phyloP scores from a whole-genome alignment of 35 echinoderm and acorn worm species.

The Heliocidaris tuberculata region DNA sequence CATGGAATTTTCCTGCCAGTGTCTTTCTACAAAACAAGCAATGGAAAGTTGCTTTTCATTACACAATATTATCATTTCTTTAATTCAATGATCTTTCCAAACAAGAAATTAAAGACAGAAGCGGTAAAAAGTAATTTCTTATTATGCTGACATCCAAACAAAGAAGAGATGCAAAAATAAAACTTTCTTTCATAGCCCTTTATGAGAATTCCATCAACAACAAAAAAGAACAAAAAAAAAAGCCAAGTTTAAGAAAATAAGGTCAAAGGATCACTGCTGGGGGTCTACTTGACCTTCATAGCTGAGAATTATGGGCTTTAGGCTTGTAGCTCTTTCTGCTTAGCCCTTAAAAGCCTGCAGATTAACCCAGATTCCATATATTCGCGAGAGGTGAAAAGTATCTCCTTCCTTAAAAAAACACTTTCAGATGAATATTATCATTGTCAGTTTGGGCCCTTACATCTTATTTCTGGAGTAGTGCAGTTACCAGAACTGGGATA shows the following conservation, averaged over 20 bases:
- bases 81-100: no score
- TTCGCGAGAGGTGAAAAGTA: conserved; percentile 27
- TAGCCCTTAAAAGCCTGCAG: conserved; percentile 22
- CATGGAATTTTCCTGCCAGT: no score
- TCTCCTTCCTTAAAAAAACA: not conserved
- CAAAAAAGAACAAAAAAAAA: no score
- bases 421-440: not conserved
- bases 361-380: conserved; percentile 11
- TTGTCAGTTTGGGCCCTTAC: not conserved
- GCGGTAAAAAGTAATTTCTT: no score
- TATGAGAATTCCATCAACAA: no score
- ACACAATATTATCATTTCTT: no score
- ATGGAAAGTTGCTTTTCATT: no score
- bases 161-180: no score
- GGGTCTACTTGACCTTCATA: conserved; percentile 31
- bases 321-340: conserved; percentile 10
- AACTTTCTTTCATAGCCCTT: no score
- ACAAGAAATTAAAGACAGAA: no score
- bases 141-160: no score
- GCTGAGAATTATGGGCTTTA: not conserved
- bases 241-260: not conserved
- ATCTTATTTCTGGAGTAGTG: not conserved
- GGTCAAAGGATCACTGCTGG: conserved; percentile 21
- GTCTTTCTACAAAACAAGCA: no score
- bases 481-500: not conserved